Base-by-base conservation (phyloP, 2,113 vertebrate species). In the Clarias gariepinus region DNA sequence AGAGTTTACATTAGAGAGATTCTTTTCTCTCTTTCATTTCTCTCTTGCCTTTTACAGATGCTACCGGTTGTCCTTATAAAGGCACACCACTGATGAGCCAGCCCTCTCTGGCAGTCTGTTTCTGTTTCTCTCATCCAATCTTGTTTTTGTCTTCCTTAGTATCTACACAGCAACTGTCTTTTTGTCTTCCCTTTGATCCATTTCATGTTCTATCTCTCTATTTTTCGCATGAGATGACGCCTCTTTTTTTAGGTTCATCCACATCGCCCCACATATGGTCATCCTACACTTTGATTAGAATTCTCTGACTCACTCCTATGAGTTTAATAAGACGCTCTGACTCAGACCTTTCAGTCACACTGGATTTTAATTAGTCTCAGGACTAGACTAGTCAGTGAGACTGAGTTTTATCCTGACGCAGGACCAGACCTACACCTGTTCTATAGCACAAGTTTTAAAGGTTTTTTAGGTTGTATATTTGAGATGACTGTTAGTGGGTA, bases 41-140 rank as follows among this genome's bases (percentile, higher is more conserved):
- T 71, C 82, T 61, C 19, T 71, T 18, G 36, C 78, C 73, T 47
- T 87, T 85, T 91, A 77, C 86, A 63, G 87, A 8, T 76, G 87
- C 82, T 82, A 84, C 80, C 88, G 53, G 82, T 91, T 92, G 87
- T 94, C 95, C 95, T 94, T 96, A 94, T 95, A 94, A 95, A 95
- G 95, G 91, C 94, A 95, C 88, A 36, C 16, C 63, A 89, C 88
- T 88, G 86, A 85, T 83, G 23, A 86, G 80, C 87, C 89, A 64
- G 88, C 81, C 68, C 41, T 81, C 78, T 55, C 47, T 85, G 76
- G 77, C 74, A 61, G 25, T 82, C 73, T 21, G 25, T 55, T 10
- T 82, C 15, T 77, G 3, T 81, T 80, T 73, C 33, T 68, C 52
- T 79, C 30, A 15, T 30, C 82, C 84, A 55, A 60, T 36, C 57